These are phyloP conservation scores for Ischnus inquisitorius DNA, from an alignment of 2,888 invertebrate genomes.

Conservation along the genomic window DNA sequence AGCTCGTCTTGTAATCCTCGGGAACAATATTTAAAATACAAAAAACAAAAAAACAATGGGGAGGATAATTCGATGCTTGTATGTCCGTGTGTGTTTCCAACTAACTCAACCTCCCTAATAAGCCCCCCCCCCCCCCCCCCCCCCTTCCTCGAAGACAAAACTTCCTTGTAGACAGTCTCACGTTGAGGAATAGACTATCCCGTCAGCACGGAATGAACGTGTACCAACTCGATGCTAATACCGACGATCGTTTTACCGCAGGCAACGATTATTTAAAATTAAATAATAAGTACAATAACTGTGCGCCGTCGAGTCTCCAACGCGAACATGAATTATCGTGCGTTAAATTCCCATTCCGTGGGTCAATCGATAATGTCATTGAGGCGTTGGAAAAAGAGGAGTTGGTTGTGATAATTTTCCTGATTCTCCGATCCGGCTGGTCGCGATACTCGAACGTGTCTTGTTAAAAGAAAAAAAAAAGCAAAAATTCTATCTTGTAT, in stretches of 20 bases:
- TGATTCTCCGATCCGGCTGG: slow-evolving; percentile 17
- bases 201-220: slow-evolving; percentile 9
- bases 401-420: slow-evolving; percentile 29
- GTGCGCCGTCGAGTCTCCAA: neutral
- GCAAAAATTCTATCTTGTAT: slow-evolving; percentile 7
- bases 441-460: slow-evolving; percentile 69
- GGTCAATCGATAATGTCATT: neutral
- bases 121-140: neutral
- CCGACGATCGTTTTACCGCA: neutral
- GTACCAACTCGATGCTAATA: slow-evolving; percentile 8
- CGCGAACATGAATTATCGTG: neutral
- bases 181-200: slow-evolving; percentile 30
- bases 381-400: neutral
- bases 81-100: neutral
- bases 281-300: neutral
- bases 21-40: neutral
- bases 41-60: neutral
- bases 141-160: neutral
- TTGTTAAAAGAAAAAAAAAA: slow-evolving; percentile 62
- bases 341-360: slow-evolving; percentile 1
- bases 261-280: slow-evolving; percentile 1
- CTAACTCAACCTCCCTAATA: neutral
- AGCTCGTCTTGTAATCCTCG: neutral
- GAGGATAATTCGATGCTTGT: slow-evolving; percentile 4
- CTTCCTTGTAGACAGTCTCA: slow-evolving; percentile 24